Evolutionary conservation across 2,888 invertebrate genomes (phyloP), one percentile per base, ranked within the genome.

Genomic region (Polyploca ridens): DNA sequence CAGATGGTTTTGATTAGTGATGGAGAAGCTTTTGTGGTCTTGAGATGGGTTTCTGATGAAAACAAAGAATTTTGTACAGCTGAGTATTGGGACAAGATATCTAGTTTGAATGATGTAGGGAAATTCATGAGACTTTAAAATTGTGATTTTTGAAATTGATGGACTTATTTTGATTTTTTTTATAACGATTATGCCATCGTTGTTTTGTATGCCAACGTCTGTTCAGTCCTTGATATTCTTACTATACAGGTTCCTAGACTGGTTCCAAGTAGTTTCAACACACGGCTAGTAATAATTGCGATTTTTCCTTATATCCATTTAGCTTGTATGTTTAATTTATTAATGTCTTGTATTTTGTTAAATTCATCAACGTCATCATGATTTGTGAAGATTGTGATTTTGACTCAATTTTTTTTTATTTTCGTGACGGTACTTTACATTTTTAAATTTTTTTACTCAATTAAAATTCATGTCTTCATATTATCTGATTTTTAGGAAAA

Each of bases 211-310:
- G 27, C 59, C 19, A 19, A 44, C 44, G 33, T 14, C 27, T 44
- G 27, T 27, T 19, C 27, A 61, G 58, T 58, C 69, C 67, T 69
- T 69, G 69, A 61, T 66, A 65, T 67, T 71, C 62, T 54, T 16
- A 62, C 44, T 64, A 67, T 49, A 54, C 54, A 54, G 54, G 54
- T 54, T 54, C 54, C 19, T 19, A 54, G 54, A 54, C 54, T 54
- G 16, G 33, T 19, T 41, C 14, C 27, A 41, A 27, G 14, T 16
- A n/a, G 60, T 14, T n/a, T 57, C 65, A 44, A 63, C 46, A 60
- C 46, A 65, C 33, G 13, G 14, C 13, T 35, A 16, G 59, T 57
- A n/a, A 38, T 65, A 61, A 19, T 41, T 64, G 58, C 35, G 14
- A 57, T 49, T 54, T 54, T 54, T 54, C 54, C 54, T 54, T 54